Base-by-base conservation (phyloP, 2,797 vertebrate species). In the Poeciliopsis gracilis region DNA sequence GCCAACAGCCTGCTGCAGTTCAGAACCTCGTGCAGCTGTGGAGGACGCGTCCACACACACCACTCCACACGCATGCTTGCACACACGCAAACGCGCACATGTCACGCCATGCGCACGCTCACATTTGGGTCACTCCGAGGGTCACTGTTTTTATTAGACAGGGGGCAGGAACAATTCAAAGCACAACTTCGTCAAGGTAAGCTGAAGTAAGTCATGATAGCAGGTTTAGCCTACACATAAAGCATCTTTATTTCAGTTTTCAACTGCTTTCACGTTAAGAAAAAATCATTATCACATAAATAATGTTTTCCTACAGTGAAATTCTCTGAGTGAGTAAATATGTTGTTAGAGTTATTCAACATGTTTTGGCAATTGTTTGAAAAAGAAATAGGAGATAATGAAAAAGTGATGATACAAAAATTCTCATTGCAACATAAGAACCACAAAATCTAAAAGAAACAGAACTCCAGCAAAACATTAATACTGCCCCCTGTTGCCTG, bases 1-100 rank as follows among this genome's bases (percentile, higher is more conserved):
- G 94, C 94, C 94, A 95, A 94, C 89, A 91, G 94, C 93, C 92
- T 93, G 94, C 93, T 93, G 93, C 94, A 95, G 94, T 95, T 95
- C 95, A 94, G 84, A 92, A 79, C 84, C 86, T 90, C 23, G 75
- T 90, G 86, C 94, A 95, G 95, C 95, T 95, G 94, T 87, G 76
- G 74, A 79, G 85, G 83, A 72, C 88, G 78, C 90, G 77, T 85
- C 81, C 80, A 78, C 72, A 28, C 91, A 89, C 41, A 78, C 43
- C 83, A 36, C 88, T 78, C 83, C 83, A 82, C 88, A 87, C 55
- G 69, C 80, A 77, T 36, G 79, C 79, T 80, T 82, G 82, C 83
- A 70, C 59, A 79, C 76, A 70, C 81, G 63, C 86, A 83, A 61
- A 67, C 71, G 46, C 66, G 73, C 82, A 84, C 80, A 77, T 53